Conservation (phyloP, 2,888 invertebrate species). For the Gandaritis pyraliata region DNA sequence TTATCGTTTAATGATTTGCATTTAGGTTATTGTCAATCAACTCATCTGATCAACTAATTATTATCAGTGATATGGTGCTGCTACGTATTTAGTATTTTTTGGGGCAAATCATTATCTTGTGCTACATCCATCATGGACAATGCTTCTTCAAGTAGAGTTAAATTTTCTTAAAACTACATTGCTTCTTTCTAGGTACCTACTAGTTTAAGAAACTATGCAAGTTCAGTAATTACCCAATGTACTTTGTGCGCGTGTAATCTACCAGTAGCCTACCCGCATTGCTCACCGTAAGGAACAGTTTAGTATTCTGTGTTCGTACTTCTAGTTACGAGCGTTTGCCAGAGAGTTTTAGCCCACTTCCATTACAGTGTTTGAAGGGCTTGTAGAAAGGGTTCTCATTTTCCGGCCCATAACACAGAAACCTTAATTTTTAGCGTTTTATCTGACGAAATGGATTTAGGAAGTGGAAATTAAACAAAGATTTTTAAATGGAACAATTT, state of each 20-base stretch:
- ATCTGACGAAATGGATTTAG: constrained; percentile 8
- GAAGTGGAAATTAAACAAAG: constrained; percentile 35
- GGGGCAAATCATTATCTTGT: no score
- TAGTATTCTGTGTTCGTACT: constrained; percentile 29
- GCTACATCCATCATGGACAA: no score
- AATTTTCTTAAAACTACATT: no score
- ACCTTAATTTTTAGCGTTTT: constrained; percentile 28
- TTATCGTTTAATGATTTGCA: neutral
- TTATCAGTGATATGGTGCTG: neutral
- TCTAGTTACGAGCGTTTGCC: constrained; percentile 35
- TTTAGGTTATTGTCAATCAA: neutral
- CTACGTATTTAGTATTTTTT: no score
- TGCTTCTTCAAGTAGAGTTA: no score
- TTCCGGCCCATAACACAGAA: constrained; percentile 32
- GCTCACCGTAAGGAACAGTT: constrained; percentile 19
- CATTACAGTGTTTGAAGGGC: constrained; percentile 35
- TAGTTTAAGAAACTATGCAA: constrained; percentile 9
- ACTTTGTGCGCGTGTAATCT: constrained; percentile 14
- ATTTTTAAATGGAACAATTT: constrained; percentile 77
- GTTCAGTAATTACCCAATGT: constrained; percentile 23
- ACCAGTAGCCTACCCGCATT: constrained; percentile 12
- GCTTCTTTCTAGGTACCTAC: neutral
- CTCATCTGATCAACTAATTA: no score
- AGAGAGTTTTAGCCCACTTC: constrained; percentile 37
- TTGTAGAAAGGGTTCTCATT: constrained; percentile 36